Conservation (phyloP, 2,888 invertebrate genomes). For the Agrotis segetum region DNA sequence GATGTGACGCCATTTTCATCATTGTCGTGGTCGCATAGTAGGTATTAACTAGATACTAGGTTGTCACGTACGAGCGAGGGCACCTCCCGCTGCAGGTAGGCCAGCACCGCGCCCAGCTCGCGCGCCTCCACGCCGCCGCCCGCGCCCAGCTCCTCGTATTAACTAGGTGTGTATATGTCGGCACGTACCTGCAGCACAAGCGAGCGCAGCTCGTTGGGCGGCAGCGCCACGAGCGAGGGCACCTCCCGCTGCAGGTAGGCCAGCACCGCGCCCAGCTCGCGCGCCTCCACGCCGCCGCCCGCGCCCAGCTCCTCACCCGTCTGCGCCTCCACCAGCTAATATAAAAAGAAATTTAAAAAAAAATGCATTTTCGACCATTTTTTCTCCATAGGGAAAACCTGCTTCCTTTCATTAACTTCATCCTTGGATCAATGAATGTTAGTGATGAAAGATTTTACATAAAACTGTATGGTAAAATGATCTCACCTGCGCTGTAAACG, state of each 20-base stretch:
- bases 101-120: slow-evolving; percentile 91
- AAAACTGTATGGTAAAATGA: not conserved
- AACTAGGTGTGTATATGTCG: no score
- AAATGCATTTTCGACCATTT: not conserved
- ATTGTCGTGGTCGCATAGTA: no score
- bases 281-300: slow-evolving; percentile 79
- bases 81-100: slow-evolving; percentile 91
- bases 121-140: slow-evolving; percentile 81
- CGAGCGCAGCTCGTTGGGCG: slow-evolving; percentile 87
- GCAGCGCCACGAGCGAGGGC: slow-evolving; percentile 88
- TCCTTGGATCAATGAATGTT: not conserved
- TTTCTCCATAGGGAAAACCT: no score
- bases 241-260: slow-evolving; percentile 91
- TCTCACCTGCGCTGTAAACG: slow-evolving; percentile 75
- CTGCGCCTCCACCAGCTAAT: slow-evolving; percentile 62
- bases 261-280: slow-evolving; percentile 91
- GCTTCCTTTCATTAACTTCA: no score
- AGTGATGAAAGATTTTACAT: not conserved
- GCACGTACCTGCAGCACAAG: slow-evolving; percentile 85
- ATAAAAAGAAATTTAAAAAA: not conserved
- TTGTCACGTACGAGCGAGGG: slow-evolving; percentile 72
- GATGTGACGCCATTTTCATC: no score
- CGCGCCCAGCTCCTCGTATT: slow-evolving; percentile 81
- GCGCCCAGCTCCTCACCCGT: slow-evolving; percentile 85
- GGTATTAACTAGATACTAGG: no score